Evolutionary conservation across 1,140 invertebrate species (phyloP), one percentile per base, ranked within the genome.

Genomic region (Zaprionus camerounensis): DNA sequence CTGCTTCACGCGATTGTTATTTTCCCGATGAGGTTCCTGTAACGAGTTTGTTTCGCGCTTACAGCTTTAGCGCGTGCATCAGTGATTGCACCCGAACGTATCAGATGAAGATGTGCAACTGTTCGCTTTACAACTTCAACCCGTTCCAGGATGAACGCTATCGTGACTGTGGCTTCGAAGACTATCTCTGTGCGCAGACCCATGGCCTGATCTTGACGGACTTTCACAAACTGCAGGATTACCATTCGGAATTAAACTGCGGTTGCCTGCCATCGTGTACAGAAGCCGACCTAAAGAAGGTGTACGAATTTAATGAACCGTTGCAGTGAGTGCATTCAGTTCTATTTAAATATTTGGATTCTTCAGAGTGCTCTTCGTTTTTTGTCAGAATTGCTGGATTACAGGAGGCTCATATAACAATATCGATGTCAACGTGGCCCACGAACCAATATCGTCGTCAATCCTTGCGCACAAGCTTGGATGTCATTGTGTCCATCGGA

Each of bases 1-100:
- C 78, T 0, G 58, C 87, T 11, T 86, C 93, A 11, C 80, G 94
- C 28, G 93, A 93, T 51, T 95, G 94, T 69, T 82, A 93, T 26
- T 95, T 94, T 69, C 92, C 93, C 2, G 91, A 94, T 15, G 94
- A 95, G 83, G 51, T 78, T 2, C 85, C 91, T 12, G 70, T 91
- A 12, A 76, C 93, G 13, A 91, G 93, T n/a, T 78, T 93, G 0
- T 94, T 93, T 74, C 72, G 77, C 17, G 92, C 92, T 24, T 95
- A 95, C 59, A 94, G 94, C 67, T 94, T 94, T 70, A 94, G 93
- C 38, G 92, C 93, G 1, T 95, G 94, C 75, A 92, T 94, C 20
- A 93, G 93, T 2, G 93, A 94, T 44, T 95, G 94, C 75, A 78
- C 94, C 5, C 91, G 93, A 0, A n/a, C 63, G 1, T 56, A 76